Base-by-base conservation (phyloP, 2,113 vertebrate genomes). In the Scopus umbretta region DNA sequence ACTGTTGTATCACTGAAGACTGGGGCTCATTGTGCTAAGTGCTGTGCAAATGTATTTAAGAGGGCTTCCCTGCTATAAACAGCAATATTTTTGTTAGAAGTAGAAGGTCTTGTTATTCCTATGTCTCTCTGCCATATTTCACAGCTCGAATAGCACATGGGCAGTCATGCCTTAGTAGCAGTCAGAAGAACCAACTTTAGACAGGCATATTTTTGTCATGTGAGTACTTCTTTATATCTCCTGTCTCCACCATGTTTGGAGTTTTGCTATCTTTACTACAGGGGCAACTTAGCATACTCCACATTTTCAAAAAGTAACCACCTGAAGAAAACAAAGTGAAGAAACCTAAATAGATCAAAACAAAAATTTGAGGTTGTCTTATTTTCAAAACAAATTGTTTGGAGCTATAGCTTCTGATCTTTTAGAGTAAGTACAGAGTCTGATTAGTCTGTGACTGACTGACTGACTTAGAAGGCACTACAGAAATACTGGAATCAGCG, bases 31-130 rank as follows among this genome's bases (percentile, higher is more conserved):
- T 81, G 91, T 86, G n/a, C 76, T 67, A 89, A 96, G 78, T 91
- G 89, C 87, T 81, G 76, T 75, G 84, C 53, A 79, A 81, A 95
- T 79, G 84, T 94, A 30, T 89, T 96, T 92, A 87, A 89, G 78
- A 94, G 90, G 87, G 23, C 43, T 95, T 91, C 80, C 84, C 53
- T 85, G 65, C 84, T 78, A 81, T 75, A 79, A 92, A 86, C 50
- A 86, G 59, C 59, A 91, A 68, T 78, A 61, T 61, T 95, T 94
- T 92, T 95, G 90, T 81, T 91, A 91, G 88, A 92, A 88, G 68
- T 32, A 73, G 67, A 29, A 55, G 56, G 43, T 90, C 91, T 68
- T 84, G 80, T 78, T 97, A 80, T 80, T 94, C 90, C 76, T 91
- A 25, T 66, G 66, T 71, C 70, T 34, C 65, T 75, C 70, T 94